Evolutionary conservation across 2,888 invertebrate genomes (phyloP), one percentile per base, ranked within the genome.

Genomic region (Chymomyza amoena): DNA sequence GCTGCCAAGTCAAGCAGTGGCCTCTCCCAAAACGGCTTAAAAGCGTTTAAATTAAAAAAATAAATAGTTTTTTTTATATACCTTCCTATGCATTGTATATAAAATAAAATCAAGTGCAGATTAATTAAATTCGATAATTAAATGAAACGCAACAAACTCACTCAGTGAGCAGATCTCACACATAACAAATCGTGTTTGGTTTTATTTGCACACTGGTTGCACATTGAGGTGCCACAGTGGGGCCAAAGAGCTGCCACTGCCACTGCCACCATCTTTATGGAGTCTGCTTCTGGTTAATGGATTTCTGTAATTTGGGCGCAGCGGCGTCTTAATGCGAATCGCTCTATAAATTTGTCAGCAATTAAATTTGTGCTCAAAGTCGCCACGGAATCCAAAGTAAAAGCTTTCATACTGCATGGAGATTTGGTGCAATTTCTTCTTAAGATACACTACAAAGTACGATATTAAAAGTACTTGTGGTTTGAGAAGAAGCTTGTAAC

Each of bases 301-400:
- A 84, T 79, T 77, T 81, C 81, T 81, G 89, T 90, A 89, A 90
- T 89, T 90, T 84, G 88, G 83, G 87, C 87, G 84, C 83, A 87
- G 77, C 82, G 87, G 77, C 82, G 87, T 87, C 75, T 57, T 18
- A 84, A 88, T 88, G 89, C 79, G 87, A 81, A 83, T 72, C 87
- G 57, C 89, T 88, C 89, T 89, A 89, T 89, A 89, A 89, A 89
- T 89, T 88, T 89, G 89, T 89, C 88, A 85, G 89, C 88, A 89
- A 89, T 88, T 89, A 89, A 85, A 85, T 75, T 45, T 45, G 39
- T 45, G 32, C 39, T 45, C 39, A 13, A 45, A 45, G 13, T 45
- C 39, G 39, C 39, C 13, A 2, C 10, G 13, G 13, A 1, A 45
- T 10, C 39, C 39, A 45, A 45, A 45, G 39, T 45, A 45, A 45